phyloP scores from a whole-genome alignment of 2,888 invertebrate genomes.

The Epinotia nisella region DNA sequence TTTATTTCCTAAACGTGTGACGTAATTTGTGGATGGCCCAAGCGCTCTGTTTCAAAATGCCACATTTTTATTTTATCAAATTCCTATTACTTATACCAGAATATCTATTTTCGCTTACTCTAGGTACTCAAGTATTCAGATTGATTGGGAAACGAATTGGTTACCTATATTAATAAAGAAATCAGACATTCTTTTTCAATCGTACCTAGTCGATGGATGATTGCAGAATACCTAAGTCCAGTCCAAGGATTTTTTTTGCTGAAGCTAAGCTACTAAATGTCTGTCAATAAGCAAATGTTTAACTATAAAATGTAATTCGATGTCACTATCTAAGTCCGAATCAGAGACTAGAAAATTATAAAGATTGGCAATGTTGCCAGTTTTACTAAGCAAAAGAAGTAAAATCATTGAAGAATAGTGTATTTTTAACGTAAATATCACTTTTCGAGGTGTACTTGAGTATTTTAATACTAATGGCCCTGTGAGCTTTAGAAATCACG shows the following conservation, averaged over 20 bases:
- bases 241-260: conserved; percentile 23
- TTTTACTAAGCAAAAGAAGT: background rate
- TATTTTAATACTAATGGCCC: no score
- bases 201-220: no score
- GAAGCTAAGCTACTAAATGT: conserved; percentile 26
- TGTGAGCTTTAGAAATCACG: no score
- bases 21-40: background rate
- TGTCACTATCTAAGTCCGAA: conserved; percentile 14
- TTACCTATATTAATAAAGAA: no score
- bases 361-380: background rate
- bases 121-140: background rate
- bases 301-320: conserved; percentile 19
- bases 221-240: no score
- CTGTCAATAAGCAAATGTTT: conserved; percentile 17
- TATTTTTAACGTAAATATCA: no score
- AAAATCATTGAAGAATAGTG: no score
- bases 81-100: no score
- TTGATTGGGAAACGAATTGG: no score
- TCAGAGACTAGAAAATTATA: conserved; percentile 4
- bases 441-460: no score
- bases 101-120: background rate
- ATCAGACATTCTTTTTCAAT: no score
- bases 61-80: background rate
- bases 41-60: background rate
- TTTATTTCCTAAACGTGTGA: background rate